A percentile compares a stretch with the other conserved stretches of the same genome.
Evolutionary conservation across 2,797 vertebrate genomes (phyloP).

Genomic region (Euphonia xanthogaster): DNA sequence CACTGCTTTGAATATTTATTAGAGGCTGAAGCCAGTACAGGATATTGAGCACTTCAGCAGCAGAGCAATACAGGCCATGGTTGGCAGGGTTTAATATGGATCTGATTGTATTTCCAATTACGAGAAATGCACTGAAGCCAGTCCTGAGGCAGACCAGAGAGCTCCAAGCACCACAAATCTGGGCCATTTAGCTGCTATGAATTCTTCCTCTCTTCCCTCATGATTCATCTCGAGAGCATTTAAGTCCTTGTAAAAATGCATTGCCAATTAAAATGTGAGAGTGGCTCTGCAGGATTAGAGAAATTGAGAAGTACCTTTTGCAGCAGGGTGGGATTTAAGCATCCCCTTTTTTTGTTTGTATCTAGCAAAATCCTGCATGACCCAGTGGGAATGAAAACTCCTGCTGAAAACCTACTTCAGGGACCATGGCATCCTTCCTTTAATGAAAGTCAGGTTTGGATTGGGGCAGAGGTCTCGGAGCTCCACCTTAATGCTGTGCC

Average conservation of each 20-base stretch:
- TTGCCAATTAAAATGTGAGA: conserved; percentile 7
- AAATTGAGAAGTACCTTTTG: neutral
- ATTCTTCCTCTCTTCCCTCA: neutral
- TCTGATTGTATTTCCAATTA: conserved; percentile 33
- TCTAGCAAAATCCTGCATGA: neutral
- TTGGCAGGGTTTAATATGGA: neutral
- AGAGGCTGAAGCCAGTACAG: neutral
- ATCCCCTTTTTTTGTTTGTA: neutral
- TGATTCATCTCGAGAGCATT: conserved; percentile 17
- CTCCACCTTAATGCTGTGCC: neutral
- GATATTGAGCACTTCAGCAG: conserved; percentile 4
- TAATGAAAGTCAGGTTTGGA: neutral
- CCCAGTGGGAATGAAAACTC: neutral
- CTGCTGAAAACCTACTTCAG: neutral
- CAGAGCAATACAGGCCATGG: neutral
- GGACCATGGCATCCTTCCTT: neutral
- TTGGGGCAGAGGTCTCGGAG: fast-evolving
- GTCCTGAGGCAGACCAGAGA: neutral
- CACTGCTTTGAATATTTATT: conserved; percentile 10
- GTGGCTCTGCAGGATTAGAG: neutral
- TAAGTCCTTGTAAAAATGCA: neutral
- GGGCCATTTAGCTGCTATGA: neutral
- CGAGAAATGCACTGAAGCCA: neutral
- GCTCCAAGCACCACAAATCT: neutral
- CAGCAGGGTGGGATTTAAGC: neutral